Percentiles rank a stretch among this genome's conserved stretches.
These are phyloP conservation scores for Eulithis testata DNA, from an alignment of 2,888 invertebrate genomes.

Conservation along the genomic window DNA sequence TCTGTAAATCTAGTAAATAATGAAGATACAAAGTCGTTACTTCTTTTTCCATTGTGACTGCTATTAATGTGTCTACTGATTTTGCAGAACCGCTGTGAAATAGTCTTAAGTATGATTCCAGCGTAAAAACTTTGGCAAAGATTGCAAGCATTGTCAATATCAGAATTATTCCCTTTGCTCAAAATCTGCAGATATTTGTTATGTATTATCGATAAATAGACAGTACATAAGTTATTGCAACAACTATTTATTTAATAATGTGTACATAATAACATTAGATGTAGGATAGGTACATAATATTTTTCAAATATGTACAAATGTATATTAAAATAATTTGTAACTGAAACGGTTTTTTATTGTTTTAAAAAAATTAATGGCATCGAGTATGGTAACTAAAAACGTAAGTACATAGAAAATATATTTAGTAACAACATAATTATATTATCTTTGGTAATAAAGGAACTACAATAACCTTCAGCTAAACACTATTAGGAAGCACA, in stretches of 20 bases:
- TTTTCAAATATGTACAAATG: constrained; percentile 79
- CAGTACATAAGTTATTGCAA: constrained; percentile 66
- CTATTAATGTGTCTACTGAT: too few species aligned
- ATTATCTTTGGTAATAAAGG: constrained; percentile 19
- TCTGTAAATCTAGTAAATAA: constrained; percentile 20
- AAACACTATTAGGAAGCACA: constrained; percentile 1
- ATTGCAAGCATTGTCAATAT: background rate
- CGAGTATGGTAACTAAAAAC: background rate
- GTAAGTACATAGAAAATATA: background rate
- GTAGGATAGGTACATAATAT: constrained; percentile 72
- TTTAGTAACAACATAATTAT: background rate
- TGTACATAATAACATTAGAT: constrained; percentile 72
- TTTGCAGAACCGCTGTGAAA: background rate
- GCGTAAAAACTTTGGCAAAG: background rate
- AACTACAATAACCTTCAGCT: background rate
- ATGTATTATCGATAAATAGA: constrained; percentile 56
- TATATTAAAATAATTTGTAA: constrained; percentile 72
- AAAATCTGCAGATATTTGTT: constrained; percentile 15
- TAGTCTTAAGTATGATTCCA: background rate
- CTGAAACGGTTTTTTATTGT: constrained; percentile 46
- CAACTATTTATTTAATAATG: constrained; percentile 77
- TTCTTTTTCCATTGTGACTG: too few species aligned
- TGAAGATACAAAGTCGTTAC: background rate
- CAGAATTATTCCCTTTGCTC: background rate
- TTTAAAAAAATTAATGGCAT: background rate